These are phyloP conservation scores for Rhadinocentrus ornatus DNA, from an alignment of 2,797 vertebrate species.

Conservation along the genomic window DNA sequence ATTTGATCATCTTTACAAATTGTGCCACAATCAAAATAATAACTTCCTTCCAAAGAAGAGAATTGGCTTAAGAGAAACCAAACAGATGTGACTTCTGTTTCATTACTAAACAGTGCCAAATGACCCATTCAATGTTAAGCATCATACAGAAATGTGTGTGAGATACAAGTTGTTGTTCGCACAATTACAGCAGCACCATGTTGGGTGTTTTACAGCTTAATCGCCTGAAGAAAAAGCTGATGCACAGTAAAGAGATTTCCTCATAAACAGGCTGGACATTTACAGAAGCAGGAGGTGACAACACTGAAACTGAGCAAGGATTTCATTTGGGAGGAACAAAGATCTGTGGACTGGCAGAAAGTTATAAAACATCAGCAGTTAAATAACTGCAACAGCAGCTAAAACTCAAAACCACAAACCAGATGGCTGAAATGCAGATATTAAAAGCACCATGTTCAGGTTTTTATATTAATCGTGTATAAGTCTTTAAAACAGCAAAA, in stretches of 20 bases:
- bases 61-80: background rate
- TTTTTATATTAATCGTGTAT: background rate
- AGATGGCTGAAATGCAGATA: too few species aligned
- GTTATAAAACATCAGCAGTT: background rate
- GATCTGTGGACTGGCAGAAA: background rate
- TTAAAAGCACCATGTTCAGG: too few species aligned
- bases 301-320: background rate
- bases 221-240: constrained; percentile 34
- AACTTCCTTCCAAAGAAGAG: too few species aligned
- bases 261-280: background rate
- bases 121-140: background rate
- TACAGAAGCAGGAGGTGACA: constrained; percentile 11
- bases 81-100: background rate
- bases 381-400: background rate
- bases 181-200: constrained; percentile 57
- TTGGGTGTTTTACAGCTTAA: constrained; percentile 30
- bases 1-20: too few species aligned
- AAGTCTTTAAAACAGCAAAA: constrained; percentile 31
- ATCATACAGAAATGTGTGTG: background rate
- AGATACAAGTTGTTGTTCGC: background rate
- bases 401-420: background rate
- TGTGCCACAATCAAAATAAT: too few species aligned
- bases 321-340: background rate
- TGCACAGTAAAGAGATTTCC: constrained; percentile 27
- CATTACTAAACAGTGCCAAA: background rate